Percentiles rank a stretch among this genome's conserved stretches.
Evolutionary conservation across 2,113 vertebrate species (phyloP).

Genomic region (Cynopterus brachyotis): DNA sequence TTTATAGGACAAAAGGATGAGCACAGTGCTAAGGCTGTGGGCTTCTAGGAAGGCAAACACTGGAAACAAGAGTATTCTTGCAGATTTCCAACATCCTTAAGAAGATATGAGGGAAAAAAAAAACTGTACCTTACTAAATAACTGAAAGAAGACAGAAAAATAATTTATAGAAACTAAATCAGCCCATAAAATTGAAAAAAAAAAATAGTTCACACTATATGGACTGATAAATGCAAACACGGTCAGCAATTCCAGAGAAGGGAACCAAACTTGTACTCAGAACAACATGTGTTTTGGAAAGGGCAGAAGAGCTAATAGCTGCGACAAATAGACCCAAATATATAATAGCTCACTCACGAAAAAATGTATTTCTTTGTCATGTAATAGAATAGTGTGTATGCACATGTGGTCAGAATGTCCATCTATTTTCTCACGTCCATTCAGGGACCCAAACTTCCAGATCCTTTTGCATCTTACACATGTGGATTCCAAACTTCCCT

Average conservation of each 20-base stretch:
- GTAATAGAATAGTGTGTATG: background rate
- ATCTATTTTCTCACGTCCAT: background rate
- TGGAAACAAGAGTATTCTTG: background rate
- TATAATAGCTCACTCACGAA: background rate
- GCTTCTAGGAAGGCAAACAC: background rate
- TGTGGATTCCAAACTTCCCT: background rate
- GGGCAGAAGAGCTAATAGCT: background rate
- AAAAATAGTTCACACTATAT: background rate
- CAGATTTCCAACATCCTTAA: background rate
- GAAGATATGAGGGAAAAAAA: background rate
- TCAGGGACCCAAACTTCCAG: background rate
- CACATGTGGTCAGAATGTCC: background rate
- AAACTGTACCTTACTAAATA: background rate
- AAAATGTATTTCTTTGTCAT: background rate
- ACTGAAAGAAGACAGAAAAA: background rate
- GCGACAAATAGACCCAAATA: background rate
- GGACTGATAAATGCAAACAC: background rate
- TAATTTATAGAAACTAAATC: background rate
- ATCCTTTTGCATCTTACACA: background rate
- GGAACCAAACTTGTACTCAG: background rate
- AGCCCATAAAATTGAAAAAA: background rate
- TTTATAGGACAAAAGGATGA: background rate
- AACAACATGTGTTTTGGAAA: background rate
- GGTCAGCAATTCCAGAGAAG: background rate
- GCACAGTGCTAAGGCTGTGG: accelerated